These are phyloP conservation scores for Pterostichus madidus DNA, from an alignment of 2,888 invertebrate species.

Conservation along the genomic window DNA sequence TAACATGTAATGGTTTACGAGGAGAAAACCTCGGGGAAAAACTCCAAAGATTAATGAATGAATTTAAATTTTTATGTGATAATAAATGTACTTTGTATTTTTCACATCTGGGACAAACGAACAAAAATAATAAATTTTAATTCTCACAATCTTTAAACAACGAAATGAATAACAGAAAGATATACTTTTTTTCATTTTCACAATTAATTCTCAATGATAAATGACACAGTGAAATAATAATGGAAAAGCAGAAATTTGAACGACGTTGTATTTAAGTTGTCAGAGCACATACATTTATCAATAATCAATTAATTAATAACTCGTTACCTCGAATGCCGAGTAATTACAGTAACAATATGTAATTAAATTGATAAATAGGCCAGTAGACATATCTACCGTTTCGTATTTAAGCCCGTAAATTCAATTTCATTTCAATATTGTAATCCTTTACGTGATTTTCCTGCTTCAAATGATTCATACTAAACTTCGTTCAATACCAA, in stretches of 20 bases:
- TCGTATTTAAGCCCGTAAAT: constrained; percentile 8
- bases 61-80: no score
- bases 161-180: not conserved
- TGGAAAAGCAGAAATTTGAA: not conserved
- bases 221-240: not conserved
- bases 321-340: constrained; percentile 46
- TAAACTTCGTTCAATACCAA: constrained; percentile 3
- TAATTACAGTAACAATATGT: constrained; percentile 55
- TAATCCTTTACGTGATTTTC: constrained; percentile 40
- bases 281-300: constrained; percentile 42
- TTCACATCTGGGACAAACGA: not conserved
- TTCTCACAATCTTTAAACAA: not conserved
- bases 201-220: constrained; percentile 7
- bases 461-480: not conserved
- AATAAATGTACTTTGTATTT: constrained; percentile 2
- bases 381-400: constrained; percentile 13
- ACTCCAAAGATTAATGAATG: no score
- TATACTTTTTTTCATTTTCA: not conserved
- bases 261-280: constrained; percentile 45
- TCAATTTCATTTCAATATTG: constrained; percentile 41
- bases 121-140: constrained; percentile 20
- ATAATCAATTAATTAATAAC: constrained; percentile 58
- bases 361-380: constrained; percentile 57
- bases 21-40: no score
- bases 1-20: no score